Conservation (phyloP, 2,888 invertebrate genomes). For the Zaprionus obscuricornis region DNA sequence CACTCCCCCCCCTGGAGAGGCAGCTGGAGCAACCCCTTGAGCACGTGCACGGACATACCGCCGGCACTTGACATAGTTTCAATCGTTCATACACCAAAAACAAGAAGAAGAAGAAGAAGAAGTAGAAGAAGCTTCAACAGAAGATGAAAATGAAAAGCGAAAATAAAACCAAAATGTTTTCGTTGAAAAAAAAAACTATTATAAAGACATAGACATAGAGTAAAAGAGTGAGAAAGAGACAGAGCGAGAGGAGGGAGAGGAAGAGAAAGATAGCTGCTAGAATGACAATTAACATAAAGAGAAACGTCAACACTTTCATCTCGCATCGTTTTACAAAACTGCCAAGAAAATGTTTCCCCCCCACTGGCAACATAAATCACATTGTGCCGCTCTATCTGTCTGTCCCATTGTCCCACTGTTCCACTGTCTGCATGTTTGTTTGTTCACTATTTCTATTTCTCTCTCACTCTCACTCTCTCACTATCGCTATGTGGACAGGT, state of each 20-base stretch:
- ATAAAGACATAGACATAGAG: too few species aligned
- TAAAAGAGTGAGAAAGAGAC: not conserved
- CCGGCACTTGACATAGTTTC: constrained; percentile 45
- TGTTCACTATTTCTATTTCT: constrained; percentile 9
- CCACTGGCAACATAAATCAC: constrained; percentile 27
- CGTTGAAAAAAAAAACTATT: constrained; percentile 35
- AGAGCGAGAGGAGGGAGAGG: not conserved
- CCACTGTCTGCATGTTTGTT: too few species aligned
- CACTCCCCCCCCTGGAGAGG: too few species aligned
- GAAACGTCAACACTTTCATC: constrained; percentile 68
- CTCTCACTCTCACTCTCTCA: constrained; percentile 2
- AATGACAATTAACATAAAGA: constrained; percentile 5
- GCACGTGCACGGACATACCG: constrained; percentile 27
- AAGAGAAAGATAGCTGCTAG: not conserved
- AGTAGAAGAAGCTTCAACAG: too few species aligned
- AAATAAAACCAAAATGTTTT: constrained; percentile 63
- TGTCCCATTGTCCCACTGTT: too few species aligned
- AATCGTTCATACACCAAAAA: too few species aligned
- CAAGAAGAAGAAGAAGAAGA: too few species aligned
- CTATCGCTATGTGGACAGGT: not conserved
- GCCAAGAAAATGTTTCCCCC: constrained; percentile 4
- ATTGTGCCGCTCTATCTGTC: constrained; percentile 35
- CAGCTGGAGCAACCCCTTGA: constrained; percentile 22
- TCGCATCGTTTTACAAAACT: constrained; percentile 68
- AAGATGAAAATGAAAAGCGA: too few species aligned